These are phyloP conservation scores for Gasterosteus aculeatus DNA, from an alignment of 2,113 vertebrate species.

Conservation along the genomic window DNA sequence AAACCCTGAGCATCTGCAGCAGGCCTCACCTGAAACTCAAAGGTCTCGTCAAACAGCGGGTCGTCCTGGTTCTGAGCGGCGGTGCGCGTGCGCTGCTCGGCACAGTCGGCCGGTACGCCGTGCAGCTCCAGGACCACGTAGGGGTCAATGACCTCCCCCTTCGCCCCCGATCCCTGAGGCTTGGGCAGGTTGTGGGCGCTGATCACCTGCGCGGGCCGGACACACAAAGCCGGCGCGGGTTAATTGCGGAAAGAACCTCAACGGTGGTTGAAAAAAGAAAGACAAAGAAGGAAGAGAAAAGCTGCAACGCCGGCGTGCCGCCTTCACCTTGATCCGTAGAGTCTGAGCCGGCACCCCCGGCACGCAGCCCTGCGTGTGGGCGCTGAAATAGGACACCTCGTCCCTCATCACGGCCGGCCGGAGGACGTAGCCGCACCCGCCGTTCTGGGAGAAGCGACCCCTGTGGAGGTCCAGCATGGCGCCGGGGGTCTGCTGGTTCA, in stretches of 20 bases:
- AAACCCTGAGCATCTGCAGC: too few relatives aligned
- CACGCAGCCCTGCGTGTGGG: conserved; percentile 93
- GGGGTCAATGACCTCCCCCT: conserved; percentile 97
- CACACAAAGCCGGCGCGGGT: too few relatives aligned
- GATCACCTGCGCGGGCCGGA: conserved; percentile 82
- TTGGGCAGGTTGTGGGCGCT: conserved; percentile 97
- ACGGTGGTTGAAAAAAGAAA: too few relatives aligned
- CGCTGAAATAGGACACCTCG: conserved; percentile 96
- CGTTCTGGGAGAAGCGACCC: conserved; percentile 94
- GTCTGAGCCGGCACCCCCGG: conserved; percentile 93
- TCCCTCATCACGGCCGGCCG: conserved; percentile 94
- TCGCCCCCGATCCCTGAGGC: conserved; percentile 95
- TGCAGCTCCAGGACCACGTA: conserved; percentile 98
- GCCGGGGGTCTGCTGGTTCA: conserved; percentile 97
- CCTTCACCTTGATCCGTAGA: conserved; percentile 87
- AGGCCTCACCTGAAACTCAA: conserved; percentile 89
- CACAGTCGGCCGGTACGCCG: conserved; percentile 94
- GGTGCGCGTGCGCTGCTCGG: conserved; percentile 94
- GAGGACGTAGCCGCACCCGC: conserved; percentile 93
- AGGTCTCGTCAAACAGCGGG: conserved; percentile 97
- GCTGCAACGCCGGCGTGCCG: not conserved
- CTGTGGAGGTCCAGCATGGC: conserved; percentile 97
- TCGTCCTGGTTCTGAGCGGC: conserved; percentile 96
- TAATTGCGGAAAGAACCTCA: too few relatives aligned
- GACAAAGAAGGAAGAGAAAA: not conserved